Conservation (phyloP, 2,113 vertebrate species). For the Motacilla alba region DNA sequence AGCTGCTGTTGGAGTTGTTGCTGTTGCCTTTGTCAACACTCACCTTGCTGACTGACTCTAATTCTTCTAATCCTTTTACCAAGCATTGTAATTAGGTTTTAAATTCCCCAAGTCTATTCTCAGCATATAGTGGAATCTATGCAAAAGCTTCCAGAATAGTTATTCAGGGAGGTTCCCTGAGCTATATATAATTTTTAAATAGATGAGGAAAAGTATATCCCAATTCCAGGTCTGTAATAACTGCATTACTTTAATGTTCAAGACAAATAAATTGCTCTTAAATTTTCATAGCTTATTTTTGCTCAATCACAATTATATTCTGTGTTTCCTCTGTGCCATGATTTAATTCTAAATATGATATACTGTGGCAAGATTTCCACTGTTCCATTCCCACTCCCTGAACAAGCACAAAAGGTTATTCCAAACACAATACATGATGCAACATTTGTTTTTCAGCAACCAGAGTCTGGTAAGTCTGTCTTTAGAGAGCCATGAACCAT, state of each 20-base stretch:
- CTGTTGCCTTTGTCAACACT: not conserved
- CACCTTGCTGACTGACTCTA: rapidly evolving
- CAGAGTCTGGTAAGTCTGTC: not conserved
- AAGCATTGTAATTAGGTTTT: not conserved
- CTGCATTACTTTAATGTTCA: not conserved
- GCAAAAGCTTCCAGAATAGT: not conserved
- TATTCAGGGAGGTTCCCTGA: not conserved
- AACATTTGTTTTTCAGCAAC: not conserved
- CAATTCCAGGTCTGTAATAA: not conserved
- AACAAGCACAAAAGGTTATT: not conserved
- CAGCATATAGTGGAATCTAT: not conserved
- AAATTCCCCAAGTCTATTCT: not conserved
- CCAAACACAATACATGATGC: not conserved
- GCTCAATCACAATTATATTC: not conserved
- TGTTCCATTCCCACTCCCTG: not conserved
- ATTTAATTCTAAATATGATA: not conserved
- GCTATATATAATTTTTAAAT: not conserved
- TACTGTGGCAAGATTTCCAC: not conserved
- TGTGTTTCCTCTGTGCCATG: not conserved
- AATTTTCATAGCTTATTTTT: not conserved
- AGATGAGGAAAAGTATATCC: not conserved
- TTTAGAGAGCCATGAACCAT: not conserved
- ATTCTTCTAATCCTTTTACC: not conserved
- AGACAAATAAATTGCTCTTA: not conserved
- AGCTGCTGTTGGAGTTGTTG: not conserved